Base-by-base conservation (phyloP, 2,113 vertebrate genomes). In the Talpa occidentalis region DNA sequence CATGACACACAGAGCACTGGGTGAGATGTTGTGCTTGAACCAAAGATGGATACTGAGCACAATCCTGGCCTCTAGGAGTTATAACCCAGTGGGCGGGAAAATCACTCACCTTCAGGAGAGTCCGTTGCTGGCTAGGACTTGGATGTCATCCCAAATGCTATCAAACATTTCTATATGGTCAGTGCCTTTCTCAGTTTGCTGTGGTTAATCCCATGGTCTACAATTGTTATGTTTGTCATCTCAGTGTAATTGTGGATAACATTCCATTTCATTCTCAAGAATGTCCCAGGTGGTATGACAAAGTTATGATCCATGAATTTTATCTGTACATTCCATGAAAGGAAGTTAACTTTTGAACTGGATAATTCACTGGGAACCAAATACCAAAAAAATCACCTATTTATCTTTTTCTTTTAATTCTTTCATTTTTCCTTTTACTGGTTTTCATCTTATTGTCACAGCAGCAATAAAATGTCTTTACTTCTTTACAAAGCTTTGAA, bases 371-470 rank as follows among this genome's bases (percentile, higher is more conserved):
- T 70, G 32, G 21, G 56, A 79, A 84, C 5, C 10, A 54, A 24
- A 37, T 32, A 35, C 15, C 22, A 81, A 52, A n/a, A n/a, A n/a
- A n/a, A 22, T 91, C 6, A 10, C 28, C 42, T 42, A 77, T 14
- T 42, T 78, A 35, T 69, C 35, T 35, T 59, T 80, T 44, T 2
- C 32, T 56, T 56, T 74, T 30, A 72, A 72, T 15, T 73, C 19
- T 78, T 79, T 73, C 67, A 70, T 40, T 70, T 22, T 22, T 37
- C 17, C 40, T 40, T 22, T 21, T 37, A 35, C 19, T 67, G 32
- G 2, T 49, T 84, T 69, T 60, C 32, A 84, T 74, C 88, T 84
- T 35, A 67, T 84, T 79, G 95, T 79, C 35, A 72, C 22, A 77
- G 26, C 9, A 47, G 16, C 35, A 35, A 79, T 44, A 35, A 40